phyloP scores from a whole-genome alignment of 1,140 invertebrate species.

The Schlechtendalia chinensis region DNA sequence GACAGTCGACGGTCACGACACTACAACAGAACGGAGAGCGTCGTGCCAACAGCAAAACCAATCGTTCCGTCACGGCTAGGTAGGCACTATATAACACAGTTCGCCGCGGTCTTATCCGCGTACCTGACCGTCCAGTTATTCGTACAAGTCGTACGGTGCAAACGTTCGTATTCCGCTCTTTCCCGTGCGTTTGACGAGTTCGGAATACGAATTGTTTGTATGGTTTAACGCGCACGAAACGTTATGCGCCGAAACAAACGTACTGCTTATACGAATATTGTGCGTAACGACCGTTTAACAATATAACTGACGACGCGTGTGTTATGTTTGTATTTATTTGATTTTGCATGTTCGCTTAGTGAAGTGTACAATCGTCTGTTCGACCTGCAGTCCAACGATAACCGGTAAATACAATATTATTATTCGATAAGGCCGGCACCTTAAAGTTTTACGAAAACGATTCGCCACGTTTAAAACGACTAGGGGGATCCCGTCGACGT shows the following conservation, averaged over 20 bases:
- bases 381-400: slow-evolving; percentile 11
- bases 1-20: not conserved
- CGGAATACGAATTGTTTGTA: no score
- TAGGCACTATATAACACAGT: no score
- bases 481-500: no score
- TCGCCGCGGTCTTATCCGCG: not conserved
- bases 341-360: slow-evolving; percentile 24
- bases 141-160: no score
- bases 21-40: not conserved
- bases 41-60: not conserved
- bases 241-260: no score
- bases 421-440: not conserved
- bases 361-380: slow-evolving; percentile 33
- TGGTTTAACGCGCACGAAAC: not conserved
- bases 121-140: no score
- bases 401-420: slow-evolving; percentile 13
- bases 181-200: no score
- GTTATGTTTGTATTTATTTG: not conserved
- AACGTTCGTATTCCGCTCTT: no score
- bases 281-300: not conserved
- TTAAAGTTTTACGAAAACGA: not conserved
- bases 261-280: not conserved
- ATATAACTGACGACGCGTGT: not conserved
- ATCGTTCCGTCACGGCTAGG: slow-evolving; percentile 18
- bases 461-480: no score